Evolutionary conservation across 2,888 invertebrate genomes (phyloP), one percentile per base, ranked within the genome.

Genomic region (Leucophenga maculata): DNA sequence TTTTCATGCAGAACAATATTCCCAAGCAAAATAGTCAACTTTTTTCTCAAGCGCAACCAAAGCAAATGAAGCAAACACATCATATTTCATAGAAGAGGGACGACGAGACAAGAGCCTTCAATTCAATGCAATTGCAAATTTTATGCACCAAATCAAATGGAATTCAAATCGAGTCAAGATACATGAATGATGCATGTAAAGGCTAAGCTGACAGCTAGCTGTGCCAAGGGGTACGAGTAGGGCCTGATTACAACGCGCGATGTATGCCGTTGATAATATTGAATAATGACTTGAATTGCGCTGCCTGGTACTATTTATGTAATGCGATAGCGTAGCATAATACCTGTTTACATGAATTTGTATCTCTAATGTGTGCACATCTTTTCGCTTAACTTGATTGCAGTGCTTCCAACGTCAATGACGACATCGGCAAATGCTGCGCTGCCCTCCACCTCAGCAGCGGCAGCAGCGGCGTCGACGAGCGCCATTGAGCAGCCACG

Each of bases 391-490:
- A 72, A 59, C 71, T 67, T 75, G 68, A 66, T 87, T 89, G 50
- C 83, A 90, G 90, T 87, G 86, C 87, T 88, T 86, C 88, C 86
- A 84, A 82, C 82, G 78, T 73, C 83, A 69, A 69, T 77, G 65
- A 73, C 79, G 72, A 70, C 77, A 74, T 70, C 78, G 67, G 20
- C 74, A 68, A 48, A 77, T 48, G 62, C 62, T 67, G 16, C 68
- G n/a, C 3, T 74, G 70, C 26, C 72, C 39, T 57, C 74, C 67
- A 44, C 74, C 69, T 39, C 70, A 22, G 55, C 57, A 0, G 16
- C 71, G 54, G 13, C 74, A 69, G 39, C 79, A 86, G 86, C 79
- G 76, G 80, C 79, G 74, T 81, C 84, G 75, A 78, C 79, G 60
- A 3, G 18, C 85, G 69, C 6, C 71, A 65, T 74, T 83, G 69